Base-by-base conservation (phyloP, 2,797 vertebrate species). In the Gambusia yucatana region DNA sequence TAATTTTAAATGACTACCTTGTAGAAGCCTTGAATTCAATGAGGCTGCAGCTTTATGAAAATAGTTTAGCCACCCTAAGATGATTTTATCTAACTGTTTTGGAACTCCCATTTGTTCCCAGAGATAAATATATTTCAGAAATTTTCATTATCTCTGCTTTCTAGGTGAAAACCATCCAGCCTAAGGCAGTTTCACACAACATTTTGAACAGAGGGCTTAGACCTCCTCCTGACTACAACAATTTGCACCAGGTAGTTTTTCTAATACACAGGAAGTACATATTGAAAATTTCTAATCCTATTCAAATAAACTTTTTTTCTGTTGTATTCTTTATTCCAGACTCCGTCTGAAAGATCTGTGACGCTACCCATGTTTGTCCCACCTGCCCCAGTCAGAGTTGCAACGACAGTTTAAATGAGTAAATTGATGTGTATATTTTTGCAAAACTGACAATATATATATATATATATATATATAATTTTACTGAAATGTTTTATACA, bases 401-500 rank as follows among this genome's bases (percentile, higher is more conserved):
- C 96, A 67, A 96, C 96, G 61, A 95, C 89, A 0, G 96, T 96
- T 16, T 96, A 30, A 89, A 67, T 11, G 6, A 7, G 50, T 1
- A 17, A 20, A 44, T 1, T 39, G 22, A 69, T 14, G n/a, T 74
- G 2, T 52, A 39, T 61, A 9, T 78, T 76, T 61, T 75, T 84
- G 25, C 50, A 52, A 20, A 48, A 1, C 6, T 43, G 9, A 9
- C 0, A 36, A 47, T 17, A 43, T 10, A 2, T 43, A 9, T 43
- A 43, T 43, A 10, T 43, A 43, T 43, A 10, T 43, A 43, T 72
- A 70, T 76, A 1, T 50, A 48, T 65, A 39, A 39, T 78, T 28
- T 77, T 1, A 70, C 1, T 73, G 7, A 33, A 20, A 67, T 1
- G 59, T 77, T 67, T 22, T 84, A 3, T 81, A 3, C 80, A 33